A percentile compares a stretch with the other conserved stretches of the same genome.
Conservation (phyloP, 2,797 vertebrate species). For the Neomorphus geoffroyi region DNA sequence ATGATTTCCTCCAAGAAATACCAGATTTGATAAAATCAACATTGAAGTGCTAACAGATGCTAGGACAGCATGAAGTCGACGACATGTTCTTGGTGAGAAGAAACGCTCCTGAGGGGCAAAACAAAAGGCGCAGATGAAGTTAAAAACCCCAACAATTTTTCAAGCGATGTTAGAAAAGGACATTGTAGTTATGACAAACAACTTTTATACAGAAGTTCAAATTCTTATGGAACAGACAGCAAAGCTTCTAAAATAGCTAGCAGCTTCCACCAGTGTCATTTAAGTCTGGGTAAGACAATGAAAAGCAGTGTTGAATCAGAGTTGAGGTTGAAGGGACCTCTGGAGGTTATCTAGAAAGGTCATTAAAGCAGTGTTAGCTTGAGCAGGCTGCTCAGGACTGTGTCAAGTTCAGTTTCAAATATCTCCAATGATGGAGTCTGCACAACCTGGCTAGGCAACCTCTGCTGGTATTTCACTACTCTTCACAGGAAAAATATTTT, state of each 20-base stretch:
- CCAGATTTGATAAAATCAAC: slow-evolving; percentile 95
- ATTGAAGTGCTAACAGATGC: slow-evolving; percentile 89
- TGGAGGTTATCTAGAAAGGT: background rate
- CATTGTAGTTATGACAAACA: background rate
- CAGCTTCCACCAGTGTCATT: background rate
- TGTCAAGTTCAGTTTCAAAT: background rate
- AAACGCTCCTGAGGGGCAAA: slow-evolving; percentile 75
- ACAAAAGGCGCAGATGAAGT: background rate
- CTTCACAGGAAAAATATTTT: background rate
- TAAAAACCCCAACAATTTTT: background rate
- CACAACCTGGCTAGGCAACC: background rate
- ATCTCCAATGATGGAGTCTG: background rate
- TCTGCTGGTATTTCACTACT: background rate
- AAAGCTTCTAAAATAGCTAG: background rate
- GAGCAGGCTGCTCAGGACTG: background rate
- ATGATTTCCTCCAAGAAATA: slow-evolving; percentile 93
- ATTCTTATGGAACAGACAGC: background rate
- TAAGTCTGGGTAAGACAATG: background rate
- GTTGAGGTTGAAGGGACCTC: background rate
- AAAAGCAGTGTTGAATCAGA: background rate
- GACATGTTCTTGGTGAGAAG: slow-evolving; percentile 82
- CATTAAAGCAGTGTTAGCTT: background rate
- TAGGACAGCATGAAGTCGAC: slow-evolving; percentile 84
- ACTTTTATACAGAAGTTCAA: background rate
- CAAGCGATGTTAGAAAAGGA: background rate